Base-by-base conservation (phyloP, 2,888 invertebrate genomes). In the Cheilosia scutellata region DNA sequence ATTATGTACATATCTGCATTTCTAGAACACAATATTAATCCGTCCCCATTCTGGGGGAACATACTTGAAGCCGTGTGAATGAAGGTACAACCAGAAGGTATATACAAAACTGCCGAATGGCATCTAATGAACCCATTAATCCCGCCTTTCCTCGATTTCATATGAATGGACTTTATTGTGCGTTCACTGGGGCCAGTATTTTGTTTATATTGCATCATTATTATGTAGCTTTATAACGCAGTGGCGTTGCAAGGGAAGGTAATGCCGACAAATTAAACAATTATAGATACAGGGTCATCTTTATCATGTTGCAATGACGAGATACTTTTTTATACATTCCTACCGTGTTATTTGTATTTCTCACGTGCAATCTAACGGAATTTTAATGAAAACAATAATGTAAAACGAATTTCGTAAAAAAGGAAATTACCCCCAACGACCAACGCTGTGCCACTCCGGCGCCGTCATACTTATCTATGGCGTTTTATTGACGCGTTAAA, bases 301-400 rank as follows among this genome's bases (percentile, higher is more conserved):
- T 16, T 29, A 29, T 55, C 40, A 9, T 57, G 31, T 5, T 13
- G 33, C 44, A 20, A 31, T 44, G 11, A 3, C 4, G 11, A 53
- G 29, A 66, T 31, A 68, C 55, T 25, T 33, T 33, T 31, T n/a
- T 20, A 42, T n/a, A 16, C 13, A 33, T 27, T 13, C 31, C 7
- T 49, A 20, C 40, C 27, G 47, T 60, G 29, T 31, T 63, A 74
- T 63, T 74, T 63, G 25, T 63, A 74, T 63, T 74, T 63, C 42
- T 29, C n/a, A 33, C 25, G 25, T 33, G 31, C 62, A 62, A 74
- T 33, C 55, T 44, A 44, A 74, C 25, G 44, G 63, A 63, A 3
- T 74, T 63, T 53, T 63, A 44, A 63, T 27, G 55, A 37, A 25
- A 33, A 55, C 42, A 63, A 20, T 20, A 25, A 44, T 27, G n/a